phyloP scores from a whole-genome alignment of 37 sponge, comb jelly and placozoan genomes.

The Diacarnus erythraeanus region DNA sequence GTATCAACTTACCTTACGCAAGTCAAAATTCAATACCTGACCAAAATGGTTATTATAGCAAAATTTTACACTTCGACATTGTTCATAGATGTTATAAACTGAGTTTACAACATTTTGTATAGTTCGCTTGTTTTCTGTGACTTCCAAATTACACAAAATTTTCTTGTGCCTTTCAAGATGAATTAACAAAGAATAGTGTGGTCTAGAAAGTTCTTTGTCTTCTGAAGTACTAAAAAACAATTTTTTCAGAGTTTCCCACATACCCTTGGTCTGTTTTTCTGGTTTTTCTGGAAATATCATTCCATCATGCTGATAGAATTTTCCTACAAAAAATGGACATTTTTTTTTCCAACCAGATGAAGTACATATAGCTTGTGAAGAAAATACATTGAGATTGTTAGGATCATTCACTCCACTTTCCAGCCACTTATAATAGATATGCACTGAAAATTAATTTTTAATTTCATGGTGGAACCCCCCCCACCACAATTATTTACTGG shows the following conservation, averaged over 20 bases:
- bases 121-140: not conserved
- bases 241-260: too few species aligned
- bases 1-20: not conserved
- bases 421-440: too few species aligned
- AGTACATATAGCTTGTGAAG: too few species aligned
- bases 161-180: not conserved
- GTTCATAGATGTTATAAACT: not conserved
- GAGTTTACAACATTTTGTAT: not conserved
- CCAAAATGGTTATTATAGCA: not conserved
- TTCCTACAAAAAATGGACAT: too few species aligned
- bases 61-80: not conserved
- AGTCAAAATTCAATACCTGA: too few species aligned
- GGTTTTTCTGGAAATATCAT: slow-evolving; percentile 32
- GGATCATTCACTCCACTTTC: too few species aligned
- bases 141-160: not conserved
- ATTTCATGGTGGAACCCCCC: too few species aligned
- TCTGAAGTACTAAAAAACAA: not conserved
- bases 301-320: slow-evolving; percentile 44
- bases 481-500: too few species aligned
- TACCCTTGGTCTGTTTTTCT: not conserved
- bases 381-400: too few species aligned
- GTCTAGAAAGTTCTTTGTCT: not conserved
- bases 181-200: not conserved
- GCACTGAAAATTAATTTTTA: too few species aligned
- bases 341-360: too few species aligned